Evolutionary conservation across 2,113 vertebrate species (phyloP), one percentile per base, ranked within the genome.

Genomic region (Pedionomus torquatus): DNA sequence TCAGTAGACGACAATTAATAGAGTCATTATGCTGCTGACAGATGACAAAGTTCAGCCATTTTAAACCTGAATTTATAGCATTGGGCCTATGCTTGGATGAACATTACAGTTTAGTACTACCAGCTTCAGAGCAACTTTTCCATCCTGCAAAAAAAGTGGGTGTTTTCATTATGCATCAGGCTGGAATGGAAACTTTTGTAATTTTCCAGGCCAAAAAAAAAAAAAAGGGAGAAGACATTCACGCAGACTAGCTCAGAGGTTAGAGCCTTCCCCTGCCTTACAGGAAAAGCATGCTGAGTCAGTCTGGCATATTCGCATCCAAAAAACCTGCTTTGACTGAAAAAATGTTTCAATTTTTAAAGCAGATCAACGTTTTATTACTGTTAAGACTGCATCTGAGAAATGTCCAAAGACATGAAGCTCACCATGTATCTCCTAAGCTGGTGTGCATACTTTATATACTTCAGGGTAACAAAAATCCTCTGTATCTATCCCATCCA

Each of bases 391-490:
- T 83, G 49, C 75, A 86, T 91, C 57, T 80, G 78, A 95, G 96
- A 95, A 96, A 90, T 92, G 87, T 88, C 79, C 96, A 95, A 96
- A 95, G 84, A 95, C 93, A 77, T 89, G 80, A 97, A 95, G 83
- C 91, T 96, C 94, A 97, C 90, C 94, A 95, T 49, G 44, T 94
- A 37, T 93, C 74, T 93, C 94, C 89, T 93, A 97, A 96, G 74
- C 93, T 97, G 97, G 91, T 97, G 87, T 87, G 81, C 93, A 90
- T 96, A 72, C 91, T 95, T 92, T 92, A 57, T 77, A 96, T 43
- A 95, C 65, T 94, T 90, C 94, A 97, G 85, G 92, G 95, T 93
- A 96, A 91, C 97, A 93, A 64, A 41, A 95, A 46, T 93, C 85
- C 79, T 74, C 66, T 91, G 90, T 94, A 90, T 63, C 65, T 94